Evolutionary conservation across 2,113 vertebrate species (phyloP), one percentile per base, ranked within the genome.

Genomic region (Zosterops borbonicus): DNA sequence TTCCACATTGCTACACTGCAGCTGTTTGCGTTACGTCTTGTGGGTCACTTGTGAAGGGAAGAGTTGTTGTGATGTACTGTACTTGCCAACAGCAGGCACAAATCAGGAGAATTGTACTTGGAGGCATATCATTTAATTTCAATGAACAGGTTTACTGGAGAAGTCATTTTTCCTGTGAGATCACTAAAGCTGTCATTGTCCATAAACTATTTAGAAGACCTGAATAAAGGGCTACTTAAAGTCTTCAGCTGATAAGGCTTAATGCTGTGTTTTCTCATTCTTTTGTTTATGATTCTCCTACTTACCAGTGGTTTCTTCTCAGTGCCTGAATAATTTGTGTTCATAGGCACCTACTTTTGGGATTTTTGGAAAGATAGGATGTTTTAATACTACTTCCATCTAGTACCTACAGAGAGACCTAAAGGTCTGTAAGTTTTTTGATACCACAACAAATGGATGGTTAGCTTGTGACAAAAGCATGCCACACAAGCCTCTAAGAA

Each of bases 151-250:
- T 94, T 94, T 87, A 33, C 33, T 67, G 68, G 44, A 82, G 69
- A 94, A 92, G 55, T 50, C 84, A 53, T 92, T 91, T 81, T 69
- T 95, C 93, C 83, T 92, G 18, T 83, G 91, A 90, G 89, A 89
- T 77, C 70, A 55, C 89, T 84, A 83, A 79, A 78, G 50, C 87
- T 94, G 81, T 75, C 42, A 23, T 69, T 85, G 81, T 31, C 63
- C 78, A 77, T 94, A 83, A 90, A 87, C 50, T 73, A 73, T 89
- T 88, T 58, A 65, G 69, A 87, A 95, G 83, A 50, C 41, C 49
- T 19, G 31, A 83, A 91, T 25, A 83, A 81, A 83, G 68, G 41
- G 62, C 49, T 91, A 7, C 20, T 60, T 92, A 53, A 88, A 25
- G 14, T 83, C 63, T 84, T 82, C 67, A 58, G 50, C n/a, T 73